Conservation (phyloP, 1,140 invertebrate species). For the Microplitis demolitor region DNA sequence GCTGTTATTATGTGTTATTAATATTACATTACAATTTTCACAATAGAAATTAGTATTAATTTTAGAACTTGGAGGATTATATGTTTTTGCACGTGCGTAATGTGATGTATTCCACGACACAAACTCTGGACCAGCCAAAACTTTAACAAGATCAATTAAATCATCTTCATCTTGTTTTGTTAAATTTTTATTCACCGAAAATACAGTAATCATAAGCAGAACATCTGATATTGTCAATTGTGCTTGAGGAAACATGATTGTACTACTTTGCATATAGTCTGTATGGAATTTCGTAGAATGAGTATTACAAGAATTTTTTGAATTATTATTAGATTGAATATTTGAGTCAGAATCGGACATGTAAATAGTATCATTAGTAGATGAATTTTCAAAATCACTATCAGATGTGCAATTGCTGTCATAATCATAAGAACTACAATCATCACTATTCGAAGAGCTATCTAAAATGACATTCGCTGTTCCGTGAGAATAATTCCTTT, state of each 20-base stretch:
- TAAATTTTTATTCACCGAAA: not conserved
- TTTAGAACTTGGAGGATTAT: slow-evolving; percentile 17
- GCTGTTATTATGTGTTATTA: not conserved
- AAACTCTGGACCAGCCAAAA: slow-evolving; percentile 15
- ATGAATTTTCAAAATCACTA: not conserved
- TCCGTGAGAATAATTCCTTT: too few species aligned
- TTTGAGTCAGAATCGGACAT: not conserved
- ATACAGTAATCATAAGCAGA: not conserved
- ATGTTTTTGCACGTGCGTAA: slow-evolving; percentile 21
- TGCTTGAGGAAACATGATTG: slow-evolving; percentile 12
- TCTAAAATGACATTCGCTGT: too few species aligned
- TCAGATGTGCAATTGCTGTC: not conserved
- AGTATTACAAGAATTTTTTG: not conserved
- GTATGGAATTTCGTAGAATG: not conserved
- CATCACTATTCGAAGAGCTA: not conserved
- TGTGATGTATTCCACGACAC: slow-evolving; percentile 17
- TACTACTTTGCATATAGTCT: not conserved
- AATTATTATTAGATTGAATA: not conserved
- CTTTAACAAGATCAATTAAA: slow-evolving; percentile 4
- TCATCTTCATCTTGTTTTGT: slow-evolving; percentile 2
- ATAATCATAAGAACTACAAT: too few species aligned
- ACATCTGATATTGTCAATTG: slow-evolving; percentile 17
- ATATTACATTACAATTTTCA: not conserved
- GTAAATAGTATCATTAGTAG: not conserved
- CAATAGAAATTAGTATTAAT: slow-evolving; percentile 21